These are phyloP conservation scores for Bubo scandiacus DNA, from an alignment of 2,113 vertebrate genomes.

Conservation along the genomic window DNA sequence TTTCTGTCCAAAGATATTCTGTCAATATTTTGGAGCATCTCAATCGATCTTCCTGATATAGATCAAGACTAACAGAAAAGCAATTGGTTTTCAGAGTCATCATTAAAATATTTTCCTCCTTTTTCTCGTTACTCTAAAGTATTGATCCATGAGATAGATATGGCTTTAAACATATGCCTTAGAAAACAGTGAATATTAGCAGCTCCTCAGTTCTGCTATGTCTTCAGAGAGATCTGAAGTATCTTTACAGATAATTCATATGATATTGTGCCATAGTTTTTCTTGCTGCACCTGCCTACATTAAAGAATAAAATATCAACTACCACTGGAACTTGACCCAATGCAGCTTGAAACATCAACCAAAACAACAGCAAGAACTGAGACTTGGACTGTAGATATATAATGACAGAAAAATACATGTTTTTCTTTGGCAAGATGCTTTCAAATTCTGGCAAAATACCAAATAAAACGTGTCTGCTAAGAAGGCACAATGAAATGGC, in stretches of 20 bases:
- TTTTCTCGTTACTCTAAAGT: neutral
- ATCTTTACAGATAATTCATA: neutral
- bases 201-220: neutral
- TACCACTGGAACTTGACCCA: neutral
- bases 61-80: neutral
- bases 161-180: neutral
- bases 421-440: neutral
- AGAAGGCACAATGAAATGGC: neutral
- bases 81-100: slow-evolving; percentile 20
- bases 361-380: neutral
- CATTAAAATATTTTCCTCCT: neutral
- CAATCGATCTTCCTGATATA: neutral
- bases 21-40: slow-evolving; percentile 4
- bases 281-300: neutral
- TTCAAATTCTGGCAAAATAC: neutral
- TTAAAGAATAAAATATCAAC: neutral
- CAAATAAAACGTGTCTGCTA: neutral
- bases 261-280: neutral
- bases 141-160: neutral
- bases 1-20: slow-evolving; percentile 12
- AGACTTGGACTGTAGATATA: neutral
- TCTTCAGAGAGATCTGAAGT: neutral
- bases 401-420: neutral
- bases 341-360: neutral
- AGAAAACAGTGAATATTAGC: neutral